Evolutionary conservation across 2,888 invertebrate species (phyloP).

Genomic region (Cheilosia variabilis): DNA sequence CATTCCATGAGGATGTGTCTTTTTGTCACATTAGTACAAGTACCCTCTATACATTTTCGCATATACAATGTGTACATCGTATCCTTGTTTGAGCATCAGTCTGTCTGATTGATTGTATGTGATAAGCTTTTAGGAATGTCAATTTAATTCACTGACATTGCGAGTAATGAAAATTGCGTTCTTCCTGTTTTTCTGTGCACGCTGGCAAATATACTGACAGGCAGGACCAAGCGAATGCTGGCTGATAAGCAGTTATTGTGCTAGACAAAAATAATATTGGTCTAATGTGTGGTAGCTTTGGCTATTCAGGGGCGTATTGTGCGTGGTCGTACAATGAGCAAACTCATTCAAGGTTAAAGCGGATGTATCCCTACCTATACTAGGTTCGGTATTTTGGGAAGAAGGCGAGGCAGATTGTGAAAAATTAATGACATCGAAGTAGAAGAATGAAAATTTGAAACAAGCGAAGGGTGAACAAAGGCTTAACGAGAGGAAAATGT

Average conservation of each 20-base stretch:
- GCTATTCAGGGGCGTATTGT: slow-evolving; percentile 33
- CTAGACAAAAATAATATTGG: slow-evolving; percentile 29
- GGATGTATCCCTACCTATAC: slow-evolving; percentile 1
- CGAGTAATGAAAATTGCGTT: slow-evolving; percentile 74
- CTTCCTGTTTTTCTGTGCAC: slow-evolving; percentile 27
- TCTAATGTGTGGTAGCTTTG: slow-evolving; percentile 38
- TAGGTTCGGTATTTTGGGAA: not conserved
- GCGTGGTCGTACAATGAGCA: slow-evolving; percentile 42
- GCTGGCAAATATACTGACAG: slow-evolving; percentile 35
- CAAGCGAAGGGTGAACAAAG: slow-evolving; percentile 56
- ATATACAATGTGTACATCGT: not conserved
- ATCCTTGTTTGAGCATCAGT: slow-evolving; percentile 61
- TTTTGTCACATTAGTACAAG: slow-evolving; percentile 67
- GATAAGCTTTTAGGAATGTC: slow-evolving; percentile 76
- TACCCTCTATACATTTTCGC: slow-evolving; percentile 5
- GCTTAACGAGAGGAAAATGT: slow-evolving; percentile 26
- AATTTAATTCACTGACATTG: slow-evolving; percentile 76
- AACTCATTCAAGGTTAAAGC: slow-evolving; percentile 58
- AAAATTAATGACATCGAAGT: slow-evolving; percentile 64
- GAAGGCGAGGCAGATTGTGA: slow-evolving; percentile 54
- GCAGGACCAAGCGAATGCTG: slow-evolving; percentile 43
- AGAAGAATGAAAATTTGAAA: slow-evolving; percentile 41
- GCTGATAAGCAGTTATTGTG: slow-evolving; percentile 66
- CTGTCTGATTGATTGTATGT: slow-evolving; percentile 75
- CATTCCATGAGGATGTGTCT: slow-evolving; percentile 62